Conservation (phyloP, 1,140 invertebrate genomes). For the Drosophila sucinea region DNA sequence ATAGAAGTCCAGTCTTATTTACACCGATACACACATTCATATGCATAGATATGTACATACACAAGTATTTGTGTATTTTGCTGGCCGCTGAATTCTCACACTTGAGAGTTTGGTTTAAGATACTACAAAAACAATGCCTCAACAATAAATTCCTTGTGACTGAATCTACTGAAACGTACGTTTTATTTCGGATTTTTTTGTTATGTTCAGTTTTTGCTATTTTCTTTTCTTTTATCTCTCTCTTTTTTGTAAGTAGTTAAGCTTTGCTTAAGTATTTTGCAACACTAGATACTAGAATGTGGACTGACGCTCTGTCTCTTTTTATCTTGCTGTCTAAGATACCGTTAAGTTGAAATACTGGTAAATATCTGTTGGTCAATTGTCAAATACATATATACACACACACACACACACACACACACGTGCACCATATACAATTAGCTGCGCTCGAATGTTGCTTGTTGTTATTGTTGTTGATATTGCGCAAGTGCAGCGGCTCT, state of each 20-base stretch:
- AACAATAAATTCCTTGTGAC: conserved; percentile 78
- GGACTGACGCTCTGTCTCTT: conserved; percentile 31
- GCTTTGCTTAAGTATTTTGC: conserved; percentile 63
- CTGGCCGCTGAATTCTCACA: conserved; percentile 50
- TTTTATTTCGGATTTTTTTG: neutral
- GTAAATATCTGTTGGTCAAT: conserved; percentile 1
- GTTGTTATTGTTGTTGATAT: conserved; percentile 48
- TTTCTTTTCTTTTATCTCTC: neutral
- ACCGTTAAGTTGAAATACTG: conserved; percentile 7
- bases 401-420: conserved; percentile 35
- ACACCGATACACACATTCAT: conserved; percentile 42
- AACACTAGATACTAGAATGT: conserved; percentile 58
- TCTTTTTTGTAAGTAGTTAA: conserved; percentile 47
- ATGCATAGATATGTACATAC: conserved; percentile 14
- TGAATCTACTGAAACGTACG: conserved; percentile 24
- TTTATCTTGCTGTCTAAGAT: conserved; percentile 17
- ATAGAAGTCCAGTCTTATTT: conserved; percentile 50
- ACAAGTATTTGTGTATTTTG: conserved; percentile 23
- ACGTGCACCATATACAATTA: conserved; percentile 39
- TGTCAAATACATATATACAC: conserved; percentile 18
- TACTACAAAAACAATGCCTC: conserved; percentile 55
- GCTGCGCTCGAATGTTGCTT: conserved; percentile 61
- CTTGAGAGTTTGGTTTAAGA: conserved; percentile 51
- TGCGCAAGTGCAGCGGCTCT: conserved; percentile 65
- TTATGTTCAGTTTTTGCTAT: conserved; percentile 13